These are phyloP conservation scores for Pseudotriccus pelzelni DNA, from an alignment of 2,797 vertebrate genomes.

Conservation along the genomic window DNA sequence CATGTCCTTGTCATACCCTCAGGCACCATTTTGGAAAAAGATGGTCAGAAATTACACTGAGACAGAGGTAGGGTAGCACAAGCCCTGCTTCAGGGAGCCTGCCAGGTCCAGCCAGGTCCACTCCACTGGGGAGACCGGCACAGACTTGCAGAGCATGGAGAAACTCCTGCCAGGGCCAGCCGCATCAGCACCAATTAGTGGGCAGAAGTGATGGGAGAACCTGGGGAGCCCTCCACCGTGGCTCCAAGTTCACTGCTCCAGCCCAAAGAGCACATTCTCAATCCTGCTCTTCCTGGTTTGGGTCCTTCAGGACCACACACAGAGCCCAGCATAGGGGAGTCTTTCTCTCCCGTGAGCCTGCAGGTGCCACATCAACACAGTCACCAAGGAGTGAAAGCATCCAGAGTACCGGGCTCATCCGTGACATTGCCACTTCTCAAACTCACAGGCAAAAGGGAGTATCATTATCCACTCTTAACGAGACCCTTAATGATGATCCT, in stretches of 20 bases:
- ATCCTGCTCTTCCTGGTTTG: background rate
- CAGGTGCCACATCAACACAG: background rate
- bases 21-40: background rate
- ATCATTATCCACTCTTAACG: constrained; percentile 30
- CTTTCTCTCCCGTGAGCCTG: background rate
- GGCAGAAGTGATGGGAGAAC: background rate
- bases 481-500: constrained; percentile 48
- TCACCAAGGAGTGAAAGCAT: background rate
- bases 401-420: background rate
- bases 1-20: rapidly evolving
- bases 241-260: background rate
- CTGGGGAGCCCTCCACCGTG: rapidly evolving
- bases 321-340: background rate
- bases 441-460: background rate
- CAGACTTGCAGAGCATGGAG: rapidly evolving
- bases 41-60: background rate
- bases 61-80: background rate
- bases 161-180: background rate
- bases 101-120: background rate
- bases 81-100: background rate
- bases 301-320: background rate
- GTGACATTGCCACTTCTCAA: background rate
- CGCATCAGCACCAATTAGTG: background rate
- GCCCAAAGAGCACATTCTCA: rapidly evolving
- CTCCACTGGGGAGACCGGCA: rapidly evolving